phyloP scores from a whole-genome alignment of 2,113 vertebrate genomes.

The Gavialis gangeticus region DNA sequence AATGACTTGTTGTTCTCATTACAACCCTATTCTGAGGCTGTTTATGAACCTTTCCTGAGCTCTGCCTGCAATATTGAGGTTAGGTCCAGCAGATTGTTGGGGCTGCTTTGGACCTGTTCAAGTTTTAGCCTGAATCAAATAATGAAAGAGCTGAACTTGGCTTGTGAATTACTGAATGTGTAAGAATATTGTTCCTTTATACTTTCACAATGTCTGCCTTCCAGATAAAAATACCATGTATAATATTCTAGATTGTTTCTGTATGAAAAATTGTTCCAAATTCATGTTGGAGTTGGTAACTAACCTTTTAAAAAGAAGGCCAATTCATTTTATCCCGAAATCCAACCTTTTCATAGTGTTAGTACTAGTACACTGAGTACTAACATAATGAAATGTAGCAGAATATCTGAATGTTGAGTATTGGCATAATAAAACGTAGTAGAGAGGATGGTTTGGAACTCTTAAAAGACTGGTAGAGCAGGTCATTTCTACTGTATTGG shows the following conservation, averaged over 20 bases:
- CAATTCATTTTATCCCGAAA: neutral
- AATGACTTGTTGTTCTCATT: neutral
- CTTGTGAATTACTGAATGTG: neutral
- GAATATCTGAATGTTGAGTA: neutral
- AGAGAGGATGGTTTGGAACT: neutral
- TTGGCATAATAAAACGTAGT: neutral
- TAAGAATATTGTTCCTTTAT: neutral
- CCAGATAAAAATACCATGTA: neutral
- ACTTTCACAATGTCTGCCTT: neutral
- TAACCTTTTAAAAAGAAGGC: neutral
- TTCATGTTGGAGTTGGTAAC: neutral
- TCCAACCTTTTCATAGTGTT: neutral
- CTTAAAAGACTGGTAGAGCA: neutral
- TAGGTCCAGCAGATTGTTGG: neutral
- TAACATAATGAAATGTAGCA: neutral
- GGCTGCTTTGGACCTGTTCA: neutral
- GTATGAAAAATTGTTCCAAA: neutral
- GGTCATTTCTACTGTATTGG: neutral
- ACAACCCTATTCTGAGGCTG: neutral
- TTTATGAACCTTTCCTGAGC: neutral
- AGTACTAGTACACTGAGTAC: neutral
- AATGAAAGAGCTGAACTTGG: neutral
- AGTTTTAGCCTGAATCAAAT: neutral
- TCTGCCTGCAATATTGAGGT: neutral
- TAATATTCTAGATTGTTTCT: neutral